phyloP scores from a whole-genome alignment of 23 tunicate genomes.

The Oikopleura albicans region DNA sequence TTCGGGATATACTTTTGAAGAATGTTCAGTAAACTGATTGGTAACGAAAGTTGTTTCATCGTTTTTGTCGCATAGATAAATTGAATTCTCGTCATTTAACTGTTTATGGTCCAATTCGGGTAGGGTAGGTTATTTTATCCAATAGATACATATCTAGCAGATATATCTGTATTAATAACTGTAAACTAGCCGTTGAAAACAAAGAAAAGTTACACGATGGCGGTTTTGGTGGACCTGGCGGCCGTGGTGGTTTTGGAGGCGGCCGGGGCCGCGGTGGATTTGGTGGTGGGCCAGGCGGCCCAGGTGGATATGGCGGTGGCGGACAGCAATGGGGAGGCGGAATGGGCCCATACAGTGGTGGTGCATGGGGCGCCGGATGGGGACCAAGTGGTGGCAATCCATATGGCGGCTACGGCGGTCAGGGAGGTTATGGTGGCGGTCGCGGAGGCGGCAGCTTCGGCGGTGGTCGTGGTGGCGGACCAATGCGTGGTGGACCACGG shows the following conservation, averaged over 20 bases:
- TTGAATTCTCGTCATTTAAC: too few relatives aligned
- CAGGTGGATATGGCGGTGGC: not conserved
- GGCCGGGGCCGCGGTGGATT: not conserved
- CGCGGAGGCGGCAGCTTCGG: not conserved
- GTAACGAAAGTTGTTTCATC: too few relatives aligned
- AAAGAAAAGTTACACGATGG: not conserved
- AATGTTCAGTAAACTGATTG: too few relatives aligned
- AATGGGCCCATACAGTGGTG: too few relatives aligned
- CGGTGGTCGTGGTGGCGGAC: not conserved
- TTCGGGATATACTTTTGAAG: too few relatives aligned
- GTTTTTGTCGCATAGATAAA: too few relatives aligned
- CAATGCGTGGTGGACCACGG: not conserved
- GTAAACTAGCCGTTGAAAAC: not conserved
- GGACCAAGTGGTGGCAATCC: too few relatives aligned
- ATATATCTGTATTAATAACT: too few relatives aligned
- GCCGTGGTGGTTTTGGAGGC: not conserved
- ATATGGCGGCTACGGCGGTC: not conserved
- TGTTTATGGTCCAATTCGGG: too few relatives aligned
- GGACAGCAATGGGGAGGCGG: not conserved
- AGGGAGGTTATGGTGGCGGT: not conserved
- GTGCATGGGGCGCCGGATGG: too few relatives aligned
- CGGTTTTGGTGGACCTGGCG: not conserved
- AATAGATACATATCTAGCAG: too few relatives aligned
- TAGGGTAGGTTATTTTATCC: too few relatives aligned
- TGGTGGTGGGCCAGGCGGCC: not conserved